phyloP scores from a whole-genome alignment of 2,113 vertebrate genomes.

The Epinephelus moara region DNA sequence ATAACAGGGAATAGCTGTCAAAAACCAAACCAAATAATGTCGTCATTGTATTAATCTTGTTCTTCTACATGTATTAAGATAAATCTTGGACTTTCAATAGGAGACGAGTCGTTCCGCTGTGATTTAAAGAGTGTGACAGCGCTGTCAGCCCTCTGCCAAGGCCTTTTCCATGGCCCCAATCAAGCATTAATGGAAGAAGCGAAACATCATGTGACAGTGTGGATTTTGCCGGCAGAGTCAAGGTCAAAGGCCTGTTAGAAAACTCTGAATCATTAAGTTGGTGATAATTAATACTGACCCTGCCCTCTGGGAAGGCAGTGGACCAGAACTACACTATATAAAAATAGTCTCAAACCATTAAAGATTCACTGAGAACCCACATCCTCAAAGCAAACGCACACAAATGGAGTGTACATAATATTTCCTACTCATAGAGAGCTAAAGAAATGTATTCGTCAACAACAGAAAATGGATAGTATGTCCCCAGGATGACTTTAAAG shows the following conservation, averaged over 20 bases:
- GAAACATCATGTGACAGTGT: constrained; percentile 14
- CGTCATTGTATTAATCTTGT: neutral
- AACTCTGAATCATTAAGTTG: constrained; percentile 6
- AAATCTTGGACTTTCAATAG: neutral
- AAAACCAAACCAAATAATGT: neutral
- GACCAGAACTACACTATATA: neutral
- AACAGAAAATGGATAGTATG: neutral
- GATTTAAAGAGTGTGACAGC: constrained; percentile 37
- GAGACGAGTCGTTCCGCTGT: neutral
- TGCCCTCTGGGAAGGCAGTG: constrained; percentile 1
- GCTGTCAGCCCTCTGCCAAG: constrained; percentile 3
- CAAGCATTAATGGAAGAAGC: constrained; percentile 27
- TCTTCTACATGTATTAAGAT: neutral
- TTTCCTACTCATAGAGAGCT: neutral
- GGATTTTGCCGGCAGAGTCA: neutral
- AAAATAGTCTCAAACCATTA: constrained; percentile 9
- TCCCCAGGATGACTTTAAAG: neutral
- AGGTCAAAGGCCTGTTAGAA: constrained; percentile 33
- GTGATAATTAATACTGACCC: constrained; percentile 33
- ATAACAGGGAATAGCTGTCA: neutral
- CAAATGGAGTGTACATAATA: neutral
- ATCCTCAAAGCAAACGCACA: neutral
- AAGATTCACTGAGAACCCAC: neutral
- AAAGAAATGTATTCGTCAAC: too few species aligned
- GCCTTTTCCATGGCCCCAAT: constrained; percentile 27